phyloP scores from a whole-genome alignment of 2,888 invertebrate genomes.

The Bombylius discolor region DNA sequence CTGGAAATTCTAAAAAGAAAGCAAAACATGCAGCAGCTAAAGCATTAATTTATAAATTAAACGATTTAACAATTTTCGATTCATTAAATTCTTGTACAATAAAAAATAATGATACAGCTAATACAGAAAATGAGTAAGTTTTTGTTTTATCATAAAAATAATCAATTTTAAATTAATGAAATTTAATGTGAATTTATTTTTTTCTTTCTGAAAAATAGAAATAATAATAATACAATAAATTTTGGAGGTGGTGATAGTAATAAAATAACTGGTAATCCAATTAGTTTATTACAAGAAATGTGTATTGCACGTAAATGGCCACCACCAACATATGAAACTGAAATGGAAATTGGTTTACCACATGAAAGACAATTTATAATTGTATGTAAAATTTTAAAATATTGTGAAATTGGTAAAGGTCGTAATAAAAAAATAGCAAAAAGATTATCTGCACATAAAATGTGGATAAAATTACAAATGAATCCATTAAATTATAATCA shows the following conservation, averaged over 20 bases:
- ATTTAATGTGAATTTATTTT: too few species aligned
- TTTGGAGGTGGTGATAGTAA: conserved; percentile 57
- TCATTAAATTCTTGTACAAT: conserved; percentile 9
- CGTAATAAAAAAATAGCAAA: conserved; percentile 96
- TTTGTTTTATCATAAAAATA: too few species aligned
- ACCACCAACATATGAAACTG: conserved; percentile 85
- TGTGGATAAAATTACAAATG: conserved; percentile 77
- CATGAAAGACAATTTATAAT: conserved; percentile 92
- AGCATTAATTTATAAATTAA: conserved; percentile 71
- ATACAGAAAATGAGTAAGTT: conserved; percentile 30
- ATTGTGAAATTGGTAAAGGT: conserved; percentile 73
- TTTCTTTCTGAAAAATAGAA: conserved; percentile 19
- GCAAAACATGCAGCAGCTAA: conserved; percentile 95
- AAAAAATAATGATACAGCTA: conserved; percentile 27
- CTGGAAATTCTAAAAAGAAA: conserved; percentile 92
- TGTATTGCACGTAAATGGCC: conserved; percentile 95
- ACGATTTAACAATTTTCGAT: conserved; percentile 58
- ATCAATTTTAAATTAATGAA: too few species aligned
- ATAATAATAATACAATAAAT: conserved; percentile 31
- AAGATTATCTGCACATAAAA: conserved; percentile 87
- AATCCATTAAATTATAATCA: conserved; percentile 57
- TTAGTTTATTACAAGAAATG: conserved; percentile 88
- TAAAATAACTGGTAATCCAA: conserved; percentile 81
- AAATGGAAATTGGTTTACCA: conserved; percentile 53
- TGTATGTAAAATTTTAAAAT: conserved; percentile 74